Evolutionary conservation across 35 echinoderm and acorn worm species (phyloP).

Genomic region (Diadema setosum): DNA sequence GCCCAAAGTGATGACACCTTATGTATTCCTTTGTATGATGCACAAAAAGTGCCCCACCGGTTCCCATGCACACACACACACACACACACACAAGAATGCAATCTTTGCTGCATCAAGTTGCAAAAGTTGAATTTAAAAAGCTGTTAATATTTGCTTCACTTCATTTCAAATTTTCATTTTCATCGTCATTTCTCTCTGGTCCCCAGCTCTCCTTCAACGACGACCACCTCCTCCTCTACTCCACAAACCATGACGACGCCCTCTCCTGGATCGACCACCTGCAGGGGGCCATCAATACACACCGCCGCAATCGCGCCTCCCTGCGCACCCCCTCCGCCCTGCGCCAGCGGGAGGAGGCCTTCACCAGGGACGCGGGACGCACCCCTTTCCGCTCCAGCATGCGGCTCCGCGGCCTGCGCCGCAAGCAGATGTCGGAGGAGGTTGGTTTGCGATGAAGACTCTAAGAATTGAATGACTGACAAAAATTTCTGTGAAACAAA

Average conservation of each 20-base stretch:
- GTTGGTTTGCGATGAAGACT: too few species aligned
- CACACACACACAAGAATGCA: too few species aligned
- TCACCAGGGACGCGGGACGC: not conserved
- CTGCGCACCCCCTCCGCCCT: not conserved
- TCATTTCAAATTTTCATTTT: not conserved
- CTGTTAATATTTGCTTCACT: not conserved
- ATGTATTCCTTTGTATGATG: too few species aligned
- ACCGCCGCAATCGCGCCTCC: constrained; percentile 27
- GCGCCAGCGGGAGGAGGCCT: not conserved
- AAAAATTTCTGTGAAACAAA: too few species aligned
- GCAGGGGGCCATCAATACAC: constrained; percentile 42
- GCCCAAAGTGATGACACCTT: too few species aligned
- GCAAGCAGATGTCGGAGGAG: not conserved
- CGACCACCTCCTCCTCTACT: constrained; percentile 65
- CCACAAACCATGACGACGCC: constrained; percentile 48
- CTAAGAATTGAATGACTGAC: too few species aligned
- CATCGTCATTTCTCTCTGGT: not conserved
- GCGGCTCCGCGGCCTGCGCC: constrained; percentile 2
- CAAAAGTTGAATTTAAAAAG: not conserved
- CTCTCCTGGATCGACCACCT: constrained; percentile 69
- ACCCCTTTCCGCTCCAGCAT: constrained; percentile 35
- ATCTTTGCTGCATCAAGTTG: not conserved
- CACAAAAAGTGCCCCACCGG: not conserved
- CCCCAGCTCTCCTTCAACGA: constrained; percentile 49
- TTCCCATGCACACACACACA: too few species aligned